Base-by-base conservation (phyloP, 2,888 invertebrate species). In the Epinotia ramella region DNA sequence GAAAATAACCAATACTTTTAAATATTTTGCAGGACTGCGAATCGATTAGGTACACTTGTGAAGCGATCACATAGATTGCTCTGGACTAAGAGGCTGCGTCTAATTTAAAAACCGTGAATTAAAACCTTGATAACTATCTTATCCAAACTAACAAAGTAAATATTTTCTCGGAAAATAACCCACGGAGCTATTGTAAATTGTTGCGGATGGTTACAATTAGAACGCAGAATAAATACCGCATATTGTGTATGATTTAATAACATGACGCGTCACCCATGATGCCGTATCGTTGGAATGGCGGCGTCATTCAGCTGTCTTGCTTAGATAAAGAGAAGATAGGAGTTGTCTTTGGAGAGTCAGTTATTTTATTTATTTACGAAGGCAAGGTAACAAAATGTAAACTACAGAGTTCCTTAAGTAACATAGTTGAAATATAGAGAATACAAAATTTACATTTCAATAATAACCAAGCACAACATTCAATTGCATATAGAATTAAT, bases 91-190 rank as follows among this genome's bases (percentile, higher is more conserved):
- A 56, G 60, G 2, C 28, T 33, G 60, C 16, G 33, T 24, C 59
- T 9, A 40, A 40, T 40, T 40, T 40, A 59, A 24, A 56, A 67
- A 3, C 20, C 18, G 40, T 59, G 46, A 69, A 69, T 69, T n/a
- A 24, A 69, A 13, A n/a, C 69, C 69, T 69, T 69, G 69, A 60
- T 46, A 46, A 46, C 59, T 69, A 69, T 69, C 69, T 46, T 69
- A 69, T 46, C 20, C 59, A 69, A 59, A 60, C 60, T 28, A 24
- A 60, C 46, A 28, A 59, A 24, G 46, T 24, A 60, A 69, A 69
- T 69, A 60, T 69, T 69, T 59, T 69, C 69, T 60, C 20, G 69
- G 69, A 69, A 69, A 60, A 68, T 68, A 60, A 69, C 59, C 59
- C 46, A 46, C 59, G 69, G 59, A 46, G 12, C 20, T 12, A 68